Percentiles rank a stretch among this genome's conserved stretches.
Conservation (phyloP, 2,888 invertebrate genomes). For the Sympetrum striolatum region DNA sequence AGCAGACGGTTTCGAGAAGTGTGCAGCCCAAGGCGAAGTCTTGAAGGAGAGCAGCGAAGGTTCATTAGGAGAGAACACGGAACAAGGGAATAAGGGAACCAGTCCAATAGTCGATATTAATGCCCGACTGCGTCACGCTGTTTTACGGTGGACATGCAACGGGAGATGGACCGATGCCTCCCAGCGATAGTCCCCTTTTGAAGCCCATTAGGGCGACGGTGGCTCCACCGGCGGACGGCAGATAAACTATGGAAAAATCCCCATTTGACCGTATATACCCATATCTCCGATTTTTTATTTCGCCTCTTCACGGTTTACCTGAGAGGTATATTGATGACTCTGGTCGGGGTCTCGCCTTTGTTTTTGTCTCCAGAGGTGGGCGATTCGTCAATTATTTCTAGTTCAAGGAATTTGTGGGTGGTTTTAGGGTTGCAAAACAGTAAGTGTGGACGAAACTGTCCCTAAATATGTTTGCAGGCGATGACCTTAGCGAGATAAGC, state of each 20-base stretch:
- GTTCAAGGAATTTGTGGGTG: too few relatives aligned
- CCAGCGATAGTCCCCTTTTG: not conserved
- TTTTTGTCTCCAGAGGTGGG: too few relatives aligned
- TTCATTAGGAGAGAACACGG: constrained; percentile 3
- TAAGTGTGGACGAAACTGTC: not conserved
- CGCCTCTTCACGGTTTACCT: not conserved
- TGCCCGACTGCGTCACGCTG: constrained; percentile 6
- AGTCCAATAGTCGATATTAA: constrained; percentile 38
- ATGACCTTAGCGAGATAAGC: too few relatives aligned
- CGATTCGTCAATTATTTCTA: too few relatives aligned
- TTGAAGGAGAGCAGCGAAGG: not conserved
- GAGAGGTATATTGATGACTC: not conserved
- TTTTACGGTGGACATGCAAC: not conserved
- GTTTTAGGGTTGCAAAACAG: not conserved
- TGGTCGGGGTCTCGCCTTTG: too few relatives aligned
- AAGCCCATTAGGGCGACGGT: constrained; percentile 18
- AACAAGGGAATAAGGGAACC: not conserved
- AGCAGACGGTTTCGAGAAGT: too few relatives aligned
- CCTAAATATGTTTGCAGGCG: too few relatives aligned
- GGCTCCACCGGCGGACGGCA: not conserved
- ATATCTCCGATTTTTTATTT: not conserved
- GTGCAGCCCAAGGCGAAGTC: not conserved
- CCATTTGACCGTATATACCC: not conserved
- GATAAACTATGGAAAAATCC: constrained; percentile 6
- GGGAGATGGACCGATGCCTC: not conserved